A percentile compares a stretch with the other conserved stretches of the same genome.
Evolutionary conservation across 2,888 invertebrate species (phyloP).

Genomic region (Pseudococcus longispinus): DNA sequence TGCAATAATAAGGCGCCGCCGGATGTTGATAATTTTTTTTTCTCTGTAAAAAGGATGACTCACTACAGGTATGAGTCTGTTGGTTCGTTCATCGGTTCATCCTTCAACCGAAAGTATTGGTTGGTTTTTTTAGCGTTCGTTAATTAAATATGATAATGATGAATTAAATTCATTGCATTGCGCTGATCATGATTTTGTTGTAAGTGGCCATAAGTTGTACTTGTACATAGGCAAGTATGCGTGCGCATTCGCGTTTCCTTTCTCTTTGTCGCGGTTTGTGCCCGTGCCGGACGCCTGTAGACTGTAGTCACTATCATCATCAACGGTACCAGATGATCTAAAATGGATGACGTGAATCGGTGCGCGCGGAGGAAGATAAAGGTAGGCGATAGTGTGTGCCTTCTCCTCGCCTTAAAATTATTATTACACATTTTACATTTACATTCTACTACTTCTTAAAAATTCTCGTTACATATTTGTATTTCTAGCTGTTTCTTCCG

Average conservation of each 20-base stretch:
- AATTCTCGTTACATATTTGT: slow-evolving; percentile 42
- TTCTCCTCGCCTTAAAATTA: slow-evolving; percentile 48
- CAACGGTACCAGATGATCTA: slow-evolving; percentile 39
- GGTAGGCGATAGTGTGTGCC: slow-evolving; percentile 53
- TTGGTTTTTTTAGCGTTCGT: not conserved
- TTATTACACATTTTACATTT: slow-evolving; percentile 50
- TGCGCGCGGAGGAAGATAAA: slow-evolving; percentile 54
- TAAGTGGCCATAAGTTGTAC: not conserved
- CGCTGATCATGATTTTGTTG: slow-evolving; percentile 35
- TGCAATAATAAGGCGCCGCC: slow-evolving; percentile 4
- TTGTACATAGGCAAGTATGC: not conserved
- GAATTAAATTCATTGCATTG: slow-evolving; percentile 19
- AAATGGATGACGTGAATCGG: slow-evolving; percentile 49
- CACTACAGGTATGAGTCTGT: slow-evolving; percentile 25
- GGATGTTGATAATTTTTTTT: slow-evolving; percentile 29
- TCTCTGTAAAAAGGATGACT: slow-evolving; percentile 9
- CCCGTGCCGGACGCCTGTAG: not conserved
- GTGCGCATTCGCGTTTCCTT: slow-evolving; percentile 12
- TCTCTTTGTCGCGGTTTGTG: slow-evolving; percentile 30
- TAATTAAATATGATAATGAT: slow-evolving; percentile 41
- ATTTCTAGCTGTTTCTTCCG: slow-evolving; percentile 49
- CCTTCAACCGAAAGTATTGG: slow-evolving; percentile 11
- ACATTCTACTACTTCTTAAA: slow-evolving; percentile 48
- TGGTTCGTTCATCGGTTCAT: not conserved
- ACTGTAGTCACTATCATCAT: slow-evolving; percentile 15